A percentile compares a stretch with the other conserved stretches of the same genome.
phyloP scores from a whole-genome alignment of 2,113 vertebrate species.

The Xiphorhynchus elegans region DNA sequence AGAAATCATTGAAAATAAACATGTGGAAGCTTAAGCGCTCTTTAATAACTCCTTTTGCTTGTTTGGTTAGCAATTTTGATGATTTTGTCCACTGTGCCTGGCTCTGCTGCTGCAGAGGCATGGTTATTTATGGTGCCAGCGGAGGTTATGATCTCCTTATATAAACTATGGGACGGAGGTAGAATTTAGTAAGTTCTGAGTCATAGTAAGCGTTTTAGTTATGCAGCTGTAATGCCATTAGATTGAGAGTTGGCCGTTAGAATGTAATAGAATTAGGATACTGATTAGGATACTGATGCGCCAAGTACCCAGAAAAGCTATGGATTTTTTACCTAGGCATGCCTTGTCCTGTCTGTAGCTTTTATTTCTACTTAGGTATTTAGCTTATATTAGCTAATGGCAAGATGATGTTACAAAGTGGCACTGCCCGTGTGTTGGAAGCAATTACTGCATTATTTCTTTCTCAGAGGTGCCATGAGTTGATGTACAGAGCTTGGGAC shows the following conservation, averaged over 20 bases:
- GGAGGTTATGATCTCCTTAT: constrained; percentile 20
- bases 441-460: background rate
- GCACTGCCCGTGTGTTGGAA: background rate
- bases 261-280: background rate
- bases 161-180: constrained; percentile 9
- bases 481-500: background rate
- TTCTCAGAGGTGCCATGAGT: background rate
- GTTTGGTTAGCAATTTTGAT: constrained; percentile 51
- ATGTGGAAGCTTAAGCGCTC: constrained; percentile 16
- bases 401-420: background rate
- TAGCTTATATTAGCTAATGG: background rate
- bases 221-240: background rate
- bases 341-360: background rate
- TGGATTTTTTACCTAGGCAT: background rate
- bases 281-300: background rate
- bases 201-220: background rate
- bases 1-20: constrained; percentile 55
- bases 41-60: constrained; percentile 61
- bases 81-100: background rate
- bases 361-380: background rate
- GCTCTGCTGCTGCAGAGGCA: background rate
- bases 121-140: constrained; percentile 24
- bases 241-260: background rate
- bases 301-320: background rate
- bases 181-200: background rate